phyloP scores from a whole-genome alignment of 2,797 vertebrate species.

The Tarsius wallacei region DNA sequence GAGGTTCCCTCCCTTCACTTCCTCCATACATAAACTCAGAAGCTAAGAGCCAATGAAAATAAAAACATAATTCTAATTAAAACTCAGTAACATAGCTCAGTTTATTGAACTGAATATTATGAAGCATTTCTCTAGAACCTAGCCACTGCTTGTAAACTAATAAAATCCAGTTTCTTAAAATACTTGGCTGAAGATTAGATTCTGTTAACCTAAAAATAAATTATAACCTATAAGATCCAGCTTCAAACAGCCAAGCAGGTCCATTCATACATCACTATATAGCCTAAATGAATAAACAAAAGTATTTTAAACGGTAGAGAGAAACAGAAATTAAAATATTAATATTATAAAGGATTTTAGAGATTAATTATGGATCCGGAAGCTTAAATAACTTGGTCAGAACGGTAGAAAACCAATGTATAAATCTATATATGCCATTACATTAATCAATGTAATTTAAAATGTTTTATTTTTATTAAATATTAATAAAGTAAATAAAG shows the following conservation, averaged over 20 bases:
- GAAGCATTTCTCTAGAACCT: background rate
- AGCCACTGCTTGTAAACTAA: background rate
- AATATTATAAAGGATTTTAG: background rate
- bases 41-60: conserved; percentile 25
- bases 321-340: background rate
- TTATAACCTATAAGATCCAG: background rate
- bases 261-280: background rate
- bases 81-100: background rate
- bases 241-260: background rate
- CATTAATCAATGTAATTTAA: background rate
- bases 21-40: background rate
- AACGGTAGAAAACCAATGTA: background rate
- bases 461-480: background rate
- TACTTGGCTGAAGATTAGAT: background rate
- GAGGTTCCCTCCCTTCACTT: background rate
- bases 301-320: background rate
- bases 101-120: background rate
- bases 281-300: background rate
- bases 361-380: background rate
- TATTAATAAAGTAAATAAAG: background rate
- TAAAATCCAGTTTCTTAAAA: conserved; percentile 37
- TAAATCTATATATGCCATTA: background rate
- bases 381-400: background rate
- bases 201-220: background rate
- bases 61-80: background rate